These are phyloP conservation scores for Nymphicus hollandicus DNA, from an alignment of 2,113 vertebrate species.

Conservation along the genomic window DNA sequence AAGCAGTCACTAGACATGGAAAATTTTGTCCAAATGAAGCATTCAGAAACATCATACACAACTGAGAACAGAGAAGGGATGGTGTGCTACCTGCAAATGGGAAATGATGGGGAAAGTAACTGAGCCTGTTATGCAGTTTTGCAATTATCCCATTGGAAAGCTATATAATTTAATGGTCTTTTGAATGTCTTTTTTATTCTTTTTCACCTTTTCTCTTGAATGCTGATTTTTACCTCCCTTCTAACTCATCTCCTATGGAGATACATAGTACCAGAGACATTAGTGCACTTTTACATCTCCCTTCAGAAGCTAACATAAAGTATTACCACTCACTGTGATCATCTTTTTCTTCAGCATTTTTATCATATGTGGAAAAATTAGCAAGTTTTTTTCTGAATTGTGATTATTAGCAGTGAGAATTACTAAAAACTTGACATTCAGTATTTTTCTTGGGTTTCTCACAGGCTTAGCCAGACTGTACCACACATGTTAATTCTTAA, in stretches of 20 bases:
- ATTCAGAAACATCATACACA: neutral
- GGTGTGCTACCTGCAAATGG: neutral
- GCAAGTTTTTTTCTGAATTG: neutral
- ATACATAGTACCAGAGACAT: neutral
- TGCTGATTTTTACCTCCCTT: neutral
- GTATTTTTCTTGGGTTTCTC: neutral
- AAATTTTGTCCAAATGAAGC: neutral
- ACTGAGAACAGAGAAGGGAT: neutral
- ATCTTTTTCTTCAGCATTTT: neutral
- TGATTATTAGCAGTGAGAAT: neutral
- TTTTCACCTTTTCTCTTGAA: neutral
- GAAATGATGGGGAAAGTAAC: neutral
- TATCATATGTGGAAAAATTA: neutral
- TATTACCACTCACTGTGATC: neutral
- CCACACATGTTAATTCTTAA: neutral
- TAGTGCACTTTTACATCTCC: neutral
- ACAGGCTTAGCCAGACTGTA: neutral
- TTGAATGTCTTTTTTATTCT: neutral
- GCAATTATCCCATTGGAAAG: neutral
- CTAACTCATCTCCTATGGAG: neutral
- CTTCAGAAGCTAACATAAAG: neutral
- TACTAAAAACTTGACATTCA: neutral
- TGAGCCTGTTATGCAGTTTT: neutral
- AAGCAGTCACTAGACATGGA: neutral
- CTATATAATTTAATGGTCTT: neutral